phyloP scores from a whole-genome alignment of 2,888 invertebrate genomes.

The Lepidonotus clava region DNA sequence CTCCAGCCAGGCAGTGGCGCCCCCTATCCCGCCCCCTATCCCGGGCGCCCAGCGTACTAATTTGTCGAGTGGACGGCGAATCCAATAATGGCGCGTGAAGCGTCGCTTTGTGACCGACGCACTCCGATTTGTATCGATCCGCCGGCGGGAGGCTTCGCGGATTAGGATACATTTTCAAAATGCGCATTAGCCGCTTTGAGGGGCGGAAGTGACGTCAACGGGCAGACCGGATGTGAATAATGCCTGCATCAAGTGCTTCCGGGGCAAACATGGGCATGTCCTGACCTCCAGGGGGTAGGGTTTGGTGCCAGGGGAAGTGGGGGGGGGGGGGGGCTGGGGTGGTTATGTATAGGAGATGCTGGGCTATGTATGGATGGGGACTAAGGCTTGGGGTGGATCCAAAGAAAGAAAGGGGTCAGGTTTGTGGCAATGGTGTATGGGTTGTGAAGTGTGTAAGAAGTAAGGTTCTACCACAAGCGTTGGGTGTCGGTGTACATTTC shows the following conservation, averaged over 20 bases:
- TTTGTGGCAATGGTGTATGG: too few relatives aligned
- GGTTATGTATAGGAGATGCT: too few relatives aligned
- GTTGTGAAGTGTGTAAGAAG: too few relatives aligned
- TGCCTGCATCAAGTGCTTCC: conserved; percentile 8
- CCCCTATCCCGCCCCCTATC: background rate
- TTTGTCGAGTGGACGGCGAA: conserved; percentile 51
- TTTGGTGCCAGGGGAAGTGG: background rate
- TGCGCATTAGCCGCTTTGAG: background rate
- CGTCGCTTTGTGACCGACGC: conserved; percentile 50
- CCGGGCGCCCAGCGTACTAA: conserved; percentile 21
- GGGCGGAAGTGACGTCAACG: background rate
- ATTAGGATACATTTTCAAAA: conserved; percentile 40
- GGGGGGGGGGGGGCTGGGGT: background rate
- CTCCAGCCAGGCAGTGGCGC: too few relatives aligned
- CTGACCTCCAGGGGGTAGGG: background rate
- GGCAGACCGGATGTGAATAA: conserved; percentile 35
- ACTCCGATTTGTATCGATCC: conserved; percentile 51
- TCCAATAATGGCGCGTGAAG: conserved; percentile 47
- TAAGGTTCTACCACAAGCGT: too few relatives aligned
- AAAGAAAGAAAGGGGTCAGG: too few relatives aligned
- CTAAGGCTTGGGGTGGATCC: too few relatives aligned
- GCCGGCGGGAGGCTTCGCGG: background rate
- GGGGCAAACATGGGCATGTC: background rate
- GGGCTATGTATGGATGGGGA: too few relatives aligned
- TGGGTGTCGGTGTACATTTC: too few relatives aligned